Evolutionary conservation across 2,888 invertebrate species (phyloP), one percentile per base, ranked within the genome.

Genomic region (Rhorus exstirpatorius): DNA sequence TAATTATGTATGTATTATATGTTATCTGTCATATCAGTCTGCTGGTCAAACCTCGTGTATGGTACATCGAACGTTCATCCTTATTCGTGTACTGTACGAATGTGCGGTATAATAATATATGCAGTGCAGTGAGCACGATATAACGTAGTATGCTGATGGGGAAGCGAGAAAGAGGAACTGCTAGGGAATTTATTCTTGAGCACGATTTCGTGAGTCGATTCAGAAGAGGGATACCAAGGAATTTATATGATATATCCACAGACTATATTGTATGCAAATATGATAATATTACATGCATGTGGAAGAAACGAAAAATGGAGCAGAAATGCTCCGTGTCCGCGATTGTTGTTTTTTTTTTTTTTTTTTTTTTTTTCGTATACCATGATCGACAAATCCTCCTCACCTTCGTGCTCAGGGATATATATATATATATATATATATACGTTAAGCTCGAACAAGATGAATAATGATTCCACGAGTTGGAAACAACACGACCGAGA

Each of bases 171-270:
- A n/a, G 19, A 55, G 26, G 44, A 72, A 53, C 44, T n/a, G n/a
- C 70, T 38, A 61, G 61, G 46, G 68, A 74, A 77, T 81, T 81
- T 81, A 81, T 81, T 81, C 81, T 46, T 60, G 46, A 53, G 72
- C 81, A 78, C 81, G 80, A 81, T 61, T 81, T 72, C 81, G 77
- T 60, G 77, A 71, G 81, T 26, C 41, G 70, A 63, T 19, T 46
- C 31, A 44, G 26, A 53, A 51, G 53, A 53, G 67, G 60, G 38
- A 19, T 17, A 46, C 17, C 8, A 65, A 26, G 46, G 68, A 77
- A 31, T 49, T 19, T 44, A 68, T 75, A 53, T 70, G 21, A 17
- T 17, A 41, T 55, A n/a, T n/a, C n/a, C n/a, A n/a, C n/a, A 19
- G 21, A 35, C 19, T 35, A 51, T 19, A 38, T 19, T 31, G 19